phyloP scores from a whole-genome alignment of 1,140 invertebrate genomes.

The Bilobella aurantiaca region DNA sequence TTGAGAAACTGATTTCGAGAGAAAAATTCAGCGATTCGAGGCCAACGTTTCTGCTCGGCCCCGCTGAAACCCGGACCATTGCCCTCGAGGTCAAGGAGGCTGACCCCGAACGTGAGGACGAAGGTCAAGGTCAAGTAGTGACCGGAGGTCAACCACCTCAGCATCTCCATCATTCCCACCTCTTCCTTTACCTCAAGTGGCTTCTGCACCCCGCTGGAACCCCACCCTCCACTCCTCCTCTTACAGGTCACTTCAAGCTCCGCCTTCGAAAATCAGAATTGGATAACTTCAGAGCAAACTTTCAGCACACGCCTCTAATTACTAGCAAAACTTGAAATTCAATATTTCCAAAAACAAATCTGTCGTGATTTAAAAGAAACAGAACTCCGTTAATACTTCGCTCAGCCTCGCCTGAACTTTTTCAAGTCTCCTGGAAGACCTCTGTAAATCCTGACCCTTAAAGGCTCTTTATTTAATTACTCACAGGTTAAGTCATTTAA shows the following conservation, averaged over 20 bases:
- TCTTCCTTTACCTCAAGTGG: background rate
- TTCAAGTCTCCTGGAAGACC: no score
- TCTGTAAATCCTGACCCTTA: no score
- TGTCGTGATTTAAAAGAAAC: background rate
- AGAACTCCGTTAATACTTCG: no score
- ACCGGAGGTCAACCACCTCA: background rate
- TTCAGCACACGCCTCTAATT: no score
- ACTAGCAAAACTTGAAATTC: no score
- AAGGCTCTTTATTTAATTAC: no score
- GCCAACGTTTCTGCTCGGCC: background rate
- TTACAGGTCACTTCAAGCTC: background rate
- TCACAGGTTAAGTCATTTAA: no score
- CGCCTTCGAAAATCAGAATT: background rate
- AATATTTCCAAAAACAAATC: no score
- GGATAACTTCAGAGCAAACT: no score
- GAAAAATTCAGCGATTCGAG: background rate
- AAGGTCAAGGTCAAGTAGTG: no score
- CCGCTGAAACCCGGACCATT: conserved; percentile 11
- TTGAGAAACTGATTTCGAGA: conserved; percentile 10
- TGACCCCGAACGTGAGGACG: background rate
- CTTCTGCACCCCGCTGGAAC: background rate
- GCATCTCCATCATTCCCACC: background rate
- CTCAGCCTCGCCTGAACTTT: no score
- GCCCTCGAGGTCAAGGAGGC: conserved; percentile 4
- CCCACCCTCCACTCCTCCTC: background rate